Base-by-base conservation (phyloP, 2,113 vertebrate genomes). In the Sorex araneus region DNA sequence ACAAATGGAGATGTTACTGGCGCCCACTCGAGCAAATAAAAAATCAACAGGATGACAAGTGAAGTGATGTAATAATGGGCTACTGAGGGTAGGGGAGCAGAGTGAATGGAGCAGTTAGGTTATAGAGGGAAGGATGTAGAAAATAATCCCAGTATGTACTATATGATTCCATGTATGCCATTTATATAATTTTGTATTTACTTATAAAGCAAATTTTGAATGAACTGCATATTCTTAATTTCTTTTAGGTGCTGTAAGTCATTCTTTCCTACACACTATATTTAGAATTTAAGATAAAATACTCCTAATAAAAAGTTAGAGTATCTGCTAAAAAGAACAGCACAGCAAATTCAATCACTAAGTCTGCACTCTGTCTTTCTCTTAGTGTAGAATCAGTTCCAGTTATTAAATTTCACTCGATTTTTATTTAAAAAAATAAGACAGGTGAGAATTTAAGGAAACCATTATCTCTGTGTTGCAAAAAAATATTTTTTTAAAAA, bases 401-500 rank as follows among this genome's bases (percentile, higher is more conserved):
- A 36, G 54, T 45, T 66, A 60, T 16, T 60, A 21, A 75, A 84
- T 23, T 63, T 21, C 12, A 79, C 54, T 34, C 67, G 4, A 81
- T 50, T 76, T 79, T 75, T 27, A 81, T 69, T 60, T 60, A 74
- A 6, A 70, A 94, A 78, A 70, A 36, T 76, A 76, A 47, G 69
- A 60, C 69, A 69, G 63, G 60, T 63, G 47, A 75, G 60, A 87
- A 80, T 69, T 60, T 75, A 80, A 93, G 78, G 21, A 70, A 83
- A 76, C n/a, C 54, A 82, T 90, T 90, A 47, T 81, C 34, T 47
- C 92, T 63, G n/a, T 47, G 13, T 70, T 86, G 27, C 63, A 50
- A 86, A 94, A 90, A n/a, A n/a, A n/a, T n/a, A 86, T 63, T 90
- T 45, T 32, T 47, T 85, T 66, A 32, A 82, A 87, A 81, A 63